Base-by-base conservation (phyloP, 1,140 invertebrate genomes). In the Teleopsis dalmanni region DNA sequence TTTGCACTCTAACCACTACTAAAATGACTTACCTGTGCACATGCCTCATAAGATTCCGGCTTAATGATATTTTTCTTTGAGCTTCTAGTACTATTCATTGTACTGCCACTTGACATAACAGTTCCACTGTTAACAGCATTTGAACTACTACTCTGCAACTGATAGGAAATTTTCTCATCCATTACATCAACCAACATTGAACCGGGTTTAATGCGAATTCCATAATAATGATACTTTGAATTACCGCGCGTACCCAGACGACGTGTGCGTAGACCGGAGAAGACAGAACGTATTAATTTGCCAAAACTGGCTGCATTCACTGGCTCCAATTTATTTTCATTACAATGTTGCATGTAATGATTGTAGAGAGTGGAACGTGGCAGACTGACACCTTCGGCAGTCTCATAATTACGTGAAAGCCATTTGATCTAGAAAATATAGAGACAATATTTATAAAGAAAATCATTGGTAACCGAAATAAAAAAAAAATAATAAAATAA, bases 211-310 rank as follows among this genome's bases (percentile, higher is more conserved):
- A 98, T 86, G 37, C 94, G 79, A 52, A 99, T 98, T n/a, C 96
- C 96, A 76, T 98, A 98, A 73, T 99, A 99, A 76, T 99, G 95
- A 73, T 99, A 99, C 70, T 98, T 98, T 6, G 95, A 98, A 75
- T 99, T 98, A n/a, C 95, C 95, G 56, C 95, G 81, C 6, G 95
- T 98, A 54, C 96, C 95, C 29, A 99, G 78, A 36, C 95, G 78
- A 57, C 95, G 76, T 16, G 96, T 98, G 53, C 93, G 77, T 51
- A 99, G 76, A 9, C 95, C 95, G 52, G 97, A 78, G 76, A 99
- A 99, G 29, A 99, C 95, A 5, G 93, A 96, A 33, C 96, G 81
- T 58, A 99, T 99, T 11, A 99, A 77, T 75, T 99, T 99, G 23
- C 96, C 95, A 79, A 99, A 99, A 29, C 94, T 97, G 9, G 96